A percentile compares a stretch with the other conserved stretches of the same genome.
These are phyloP conservation scores for Pheosia tremula DNA, from an alignment of 2,888 invertebrate species.

Conservation along the genomic window DNA sequence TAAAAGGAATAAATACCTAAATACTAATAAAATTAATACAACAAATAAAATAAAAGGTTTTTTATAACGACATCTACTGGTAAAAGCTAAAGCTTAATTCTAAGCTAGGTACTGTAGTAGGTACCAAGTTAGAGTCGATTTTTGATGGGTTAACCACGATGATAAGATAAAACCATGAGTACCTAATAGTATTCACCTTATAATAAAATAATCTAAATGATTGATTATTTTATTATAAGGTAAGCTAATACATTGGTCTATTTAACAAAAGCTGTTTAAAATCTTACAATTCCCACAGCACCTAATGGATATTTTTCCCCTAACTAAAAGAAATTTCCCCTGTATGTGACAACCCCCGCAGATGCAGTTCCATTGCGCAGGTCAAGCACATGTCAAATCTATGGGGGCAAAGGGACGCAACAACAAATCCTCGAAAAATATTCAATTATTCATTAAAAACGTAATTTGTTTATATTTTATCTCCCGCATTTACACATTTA, in stretches of 20 bases:
- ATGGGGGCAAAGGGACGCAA: slow-evolving; percentile 35
- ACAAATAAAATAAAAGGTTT: background rate
- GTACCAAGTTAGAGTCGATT: no score
- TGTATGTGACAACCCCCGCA: slow-evolving; percentile 41
- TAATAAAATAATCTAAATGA: no score
- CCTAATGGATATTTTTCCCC: slow-evolving; percentile 12
- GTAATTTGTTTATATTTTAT: background rate
- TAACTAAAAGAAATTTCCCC: slow-evolving; percentile 13
- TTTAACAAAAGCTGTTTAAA: background rate
- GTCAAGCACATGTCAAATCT: slow-evolving; percentile 54
- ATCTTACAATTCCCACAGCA: background rate
- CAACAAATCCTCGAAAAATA: slow-evolving; percentile 26
- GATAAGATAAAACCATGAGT: no score
- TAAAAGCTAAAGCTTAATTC: background rate
- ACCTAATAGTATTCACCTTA: no score
- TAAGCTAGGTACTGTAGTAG: background rate
- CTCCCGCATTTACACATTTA: background rate
- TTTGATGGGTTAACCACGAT: no score
- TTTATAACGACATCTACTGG: slow-evolving; percentile 28
- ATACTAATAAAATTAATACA: no score
- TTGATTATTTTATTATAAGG: no score
- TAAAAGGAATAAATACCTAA: no score
- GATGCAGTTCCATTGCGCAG: slow-evolving; percentile 48
- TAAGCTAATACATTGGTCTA: no score
- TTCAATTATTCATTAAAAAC: background rate